Conservation (phyloP, 1,140 invertebrate genomes). For the Tribolium madens region DNA sequence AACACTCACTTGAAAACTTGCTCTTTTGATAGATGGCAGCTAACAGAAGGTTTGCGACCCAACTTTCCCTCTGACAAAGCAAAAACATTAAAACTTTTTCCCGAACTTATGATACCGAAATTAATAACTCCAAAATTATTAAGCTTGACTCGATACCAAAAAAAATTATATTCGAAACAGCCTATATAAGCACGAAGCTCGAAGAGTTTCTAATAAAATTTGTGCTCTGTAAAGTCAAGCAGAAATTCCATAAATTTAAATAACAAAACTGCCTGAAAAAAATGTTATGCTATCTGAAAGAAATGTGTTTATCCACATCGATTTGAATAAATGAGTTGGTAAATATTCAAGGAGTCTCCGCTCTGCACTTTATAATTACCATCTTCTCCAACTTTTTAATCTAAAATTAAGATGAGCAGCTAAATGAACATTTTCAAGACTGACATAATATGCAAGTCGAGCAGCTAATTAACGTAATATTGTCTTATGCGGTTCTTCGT, state of each 20-base stretch:
- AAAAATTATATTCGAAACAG: not conserved
- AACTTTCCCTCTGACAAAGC: conserved; percentile 29
- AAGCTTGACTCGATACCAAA: not conserved
- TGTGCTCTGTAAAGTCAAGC: conserved; percentile 3
- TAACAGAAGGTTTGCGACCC: conserved; percentile 37
- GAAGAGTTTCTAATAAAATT: not conserved
- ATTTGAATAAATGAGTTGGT: conserved; percentile 42
- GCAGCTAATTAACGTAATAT: conserved; percentile 48
- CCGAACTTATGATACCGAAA: conserved; percentile 22
- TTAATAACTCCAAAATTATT: conserved; percentile 15
- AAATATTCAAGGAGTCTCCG: conserved; percentile 40
- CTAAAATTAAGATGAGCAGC: conserved; percentile 50
- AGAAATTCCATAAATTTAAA: conserved; percentile 32
- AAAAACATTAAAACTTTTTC: conserved; percentile 41
- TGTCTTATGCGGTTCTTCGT: conserved; percentile 32
- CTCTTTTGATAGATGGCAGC: conserved; percentile 40
- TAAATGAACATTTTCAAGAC: conserved; percentile 46
- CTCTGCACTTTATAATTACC: conserved; percentile 44
- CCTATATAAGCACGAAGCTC: not conserved
- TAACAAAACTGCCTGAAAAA: conserved; percentile 6
- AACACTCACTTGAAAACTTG: conserved; percentile 44
- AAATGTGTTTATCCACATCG: conserved; percentile 37
- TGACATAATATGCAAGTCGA: conserved; percentile 47
- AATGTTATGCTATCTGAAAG: not conserved
- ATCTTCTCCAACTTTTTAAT: conserved; percentile 51